phyloP scores from a whole-genome alignment of 2,888 invertebrate species.

The Cosmia pyralina region DNA sequence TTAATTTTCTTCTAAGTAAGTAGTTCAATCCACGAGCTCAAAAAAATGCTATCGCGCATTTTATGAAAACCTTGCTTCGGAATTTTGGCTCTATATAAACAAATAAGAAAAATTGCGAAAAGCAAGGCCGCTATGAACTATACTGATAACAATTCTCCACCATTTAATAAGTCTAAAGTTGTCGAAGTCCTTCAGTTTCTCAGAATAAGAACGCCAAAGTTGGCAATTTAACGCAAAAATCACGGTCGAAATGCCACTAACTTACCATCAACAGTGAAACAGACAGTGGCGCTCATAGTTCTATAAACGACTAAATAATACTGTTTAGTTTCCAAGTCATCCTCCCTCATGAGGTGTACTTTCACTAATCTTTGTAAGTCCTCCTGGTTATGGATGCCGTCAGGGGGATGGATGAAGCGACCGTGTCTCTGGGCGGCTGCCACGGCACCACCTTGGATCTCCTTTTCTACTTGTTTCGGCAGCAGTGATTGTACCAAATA shows the following conservation, averaged over 20 bases:
- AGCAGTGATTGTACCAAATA: constrained; percentile 95
- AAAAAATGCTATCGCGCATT: no score
- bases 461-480: constrained; percentile 93
- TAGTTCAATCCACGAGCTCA: no score
- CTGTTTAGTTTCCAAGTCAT: constrained; percentile 89
- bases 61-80: no score
- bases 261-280: constrained; percentile 95
- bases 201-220: no score
- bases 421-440: constrained; percentile 87
- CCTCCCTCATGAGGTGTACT: constrained; percentile 92
- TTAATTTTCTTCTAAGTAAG: no score
- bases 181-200: no score
- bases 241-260: neutral
- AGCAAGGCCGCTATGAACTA: no score
- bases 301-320: constrained; percentile 96
- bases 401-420: constrained; percentile 85
- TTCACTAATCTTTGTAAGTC: constrained; percentile 92
- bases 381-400: constrained; percentile 81
- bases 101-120: no score
- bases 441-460: constrained; percentile 92
- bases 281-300: constrained; percentile 95
- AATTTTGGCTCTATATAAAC: no score
- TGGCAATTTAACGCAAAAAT: no score
- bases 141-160: no score
- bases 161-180: no score